Percentiles rank a stretch among this genome's conserved stretches.
Conservation (phyloP, 2,113 vertebrate species). For the Sorex fumeus region DNA sequence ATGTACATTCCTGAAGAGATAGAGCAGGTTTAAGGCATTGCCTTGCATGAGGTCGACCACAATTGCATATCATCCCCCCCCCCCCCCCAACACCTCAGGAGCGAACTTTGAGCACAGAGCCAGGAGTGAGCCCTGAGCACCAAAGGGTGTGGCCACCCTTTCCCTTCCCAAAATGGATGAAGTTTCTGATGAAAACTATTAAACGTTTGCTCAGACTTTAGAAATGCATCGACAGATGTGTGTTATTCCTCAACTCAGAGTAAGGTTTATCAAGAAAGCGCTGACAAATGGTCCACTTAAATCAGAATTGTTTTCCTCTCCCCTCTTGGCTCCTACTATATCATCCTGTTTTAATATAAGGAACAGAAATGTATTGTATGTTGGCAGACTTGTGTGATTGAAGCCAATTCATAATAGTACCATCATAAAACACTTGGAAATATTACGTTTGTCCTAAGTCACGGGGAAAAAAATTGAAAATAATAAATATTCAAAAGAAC, state of each 20-base stretch:
- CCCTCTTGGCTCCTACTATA: not conserved
- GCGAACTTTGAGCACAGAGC: no score
- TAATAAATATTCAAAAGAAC: not conserved
- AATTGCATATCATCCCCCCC: no score
- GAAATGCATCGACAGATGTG: not conserved
- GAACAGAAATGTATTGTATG: not conserved
- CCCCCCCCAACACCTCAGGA: no score
- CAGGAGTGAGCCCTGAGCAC: no score
- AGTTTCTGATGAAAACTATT: not conserved
- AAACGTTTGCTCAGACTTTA: not conserved
- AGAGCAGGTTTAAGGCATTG: no score
- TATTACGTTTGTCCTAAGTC: not conserved
- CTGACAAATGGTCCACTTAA: not conserved
- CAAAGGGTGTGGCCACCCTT: no score
- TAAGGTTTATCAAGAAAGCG: not conserved
- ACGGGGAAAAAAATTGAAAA: not conserved
- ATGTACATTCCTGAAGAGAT: no score
- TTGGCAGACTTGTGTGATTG: not conserved
- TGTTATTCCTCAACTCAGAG: not conserved
- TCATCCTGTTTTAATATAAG: no score
- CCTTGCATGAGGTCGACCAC: no score
- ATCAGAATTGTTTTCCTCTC: not conserved
- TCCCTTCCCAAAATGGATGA: not conserved
- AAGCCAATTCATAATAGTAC: not conserved
- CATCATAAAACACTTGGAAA: conserved; percentile 29